Conservation (phyloP, 2,888 invertebrate genomes). For the Gymnoscelis rufifasciata region DNA sequence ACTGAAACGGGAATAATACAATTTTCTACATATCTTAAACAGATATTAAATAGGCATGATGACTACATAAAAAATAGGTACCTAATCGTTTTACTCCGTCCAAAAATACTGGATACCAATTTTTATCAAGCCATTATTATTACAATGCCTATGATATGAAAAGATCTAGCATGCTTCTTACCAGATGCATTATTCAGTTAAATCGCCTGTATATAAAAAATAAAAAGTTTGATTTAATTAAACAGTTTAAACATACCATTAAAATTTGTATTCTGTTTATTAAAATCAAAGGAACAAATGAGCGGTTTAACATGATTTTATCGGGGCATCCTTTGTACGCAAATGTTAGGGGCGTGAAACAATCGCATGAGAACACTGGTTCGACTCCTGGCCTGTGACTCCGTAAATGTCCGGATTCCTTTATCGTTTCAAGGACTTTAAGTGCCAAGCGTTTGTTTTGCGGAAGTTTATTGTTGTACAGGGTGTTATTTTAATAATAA, state of each 20-base stretch:
- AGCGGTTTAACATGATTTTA: constrained; percentile 42
- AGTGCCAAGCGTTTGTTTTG: constrained; percentile 59
- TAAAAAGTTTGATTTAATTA: neutral
- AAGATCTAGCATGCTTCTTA: too few species aligned
- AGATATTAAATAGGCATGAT: too few species aligned
- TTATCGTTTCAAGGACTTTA: constrained; percentile 65
- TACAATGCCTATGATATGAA: too few species aligned
- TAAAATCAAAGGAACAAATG: constrained; percentile 23
- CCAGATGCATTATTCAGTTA: too few species aligned
- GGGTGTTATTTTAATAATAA: constrained; percentile 42
- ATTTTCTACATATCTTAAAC: too few species aligned
- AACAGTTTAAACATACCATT: neutral
- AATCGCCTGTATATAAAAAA: too few species aligned
- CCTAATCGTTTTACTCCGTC: too few species aligned
- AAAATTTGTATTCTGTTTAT: constrained; percentile 10
- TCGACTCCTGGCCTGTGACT: constrained; percentile 46
- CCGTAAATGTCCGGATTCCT: constrained; percentile 59
- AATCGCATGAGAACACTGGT: constrained; percentile 50
- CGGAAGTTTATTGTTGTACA: constrained; percentile 36
- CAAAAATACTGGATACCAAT: too few species aligned
- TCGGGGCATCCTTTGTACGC: constrained; percentile 64
- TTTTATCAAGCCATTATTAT: too few species aligned
- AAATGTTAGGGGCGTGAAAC: constrained; percentile 60
- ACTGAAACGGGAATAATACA: too few species aligned
- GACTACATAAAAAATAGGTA: too few species aligned